Conservation (phyloP, 2,797 vertebrate species). For the Leptoclinus maculatus region DNA sequence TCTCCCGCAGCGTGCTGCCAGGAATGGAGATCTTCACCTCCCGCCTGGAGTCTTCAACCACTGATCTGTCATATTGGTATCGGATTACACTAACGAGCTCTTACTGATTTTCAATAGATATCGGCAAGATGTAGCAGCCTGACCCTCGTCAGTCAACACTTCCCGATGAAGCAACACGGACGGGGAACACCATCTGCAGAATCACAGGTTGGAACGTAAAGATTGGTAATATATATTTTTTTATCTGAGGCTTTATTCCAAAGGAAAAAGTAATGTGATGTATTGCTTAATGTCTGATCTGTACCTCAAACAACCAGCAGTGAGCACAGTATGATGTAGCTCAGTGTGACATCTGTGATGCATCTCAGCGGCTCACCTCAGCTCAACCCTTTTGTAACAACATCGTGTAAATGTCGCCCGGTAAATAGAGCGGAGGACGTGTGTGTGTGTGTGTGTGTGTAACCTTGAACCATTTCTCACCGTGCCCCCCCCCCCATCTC, state of each 20-base stretch:
- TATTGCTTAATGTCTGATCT: constrained; percentile 38
- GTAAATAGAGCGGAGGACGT: constrained; percentile 58
- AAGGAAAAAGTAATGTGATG: constrained; percentile 15
- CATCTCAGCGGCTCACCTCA: constrained; percentile 57
- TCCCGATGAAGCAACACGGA: background rate
- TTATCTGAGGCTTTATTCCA: constrained; percentile 41
- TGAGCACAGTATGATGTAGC: constrained; percentile 44
- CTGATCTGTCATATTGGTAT: background rate
- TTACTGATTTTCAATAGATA: background rate
- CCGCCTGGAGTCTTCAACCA: background rate
- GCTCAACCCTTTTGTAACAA: constrained; percentile 60
- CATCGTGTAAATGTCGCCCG: constrained; percentile 64
- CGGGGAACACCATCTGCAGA: constrained; percentile 2
- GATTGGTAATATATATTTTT: no score
- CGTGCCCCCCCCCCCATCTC: background rate
- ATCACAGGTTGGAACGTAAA: background rate
- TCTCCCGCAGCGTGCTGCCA: no score
- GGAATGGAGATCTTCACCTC: no score
- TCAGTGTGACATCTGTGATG: constrained; percentile 52
- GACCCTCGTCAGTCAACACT: background rate
- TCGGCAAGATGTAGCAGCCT: background rate
- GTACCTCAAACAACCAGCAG: constrained; percentile 16
- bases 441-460: constrained; percentile 22
- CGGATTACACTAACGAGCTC: background rate
- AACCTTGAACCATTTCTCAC: constrained; percentile 54